Evolutionary conservation across 2,797 vertebrate genomes (phyloP), one percentile per base, ranked within the genome.

Genomic region (Craterocephalus amniculus): DNA sequence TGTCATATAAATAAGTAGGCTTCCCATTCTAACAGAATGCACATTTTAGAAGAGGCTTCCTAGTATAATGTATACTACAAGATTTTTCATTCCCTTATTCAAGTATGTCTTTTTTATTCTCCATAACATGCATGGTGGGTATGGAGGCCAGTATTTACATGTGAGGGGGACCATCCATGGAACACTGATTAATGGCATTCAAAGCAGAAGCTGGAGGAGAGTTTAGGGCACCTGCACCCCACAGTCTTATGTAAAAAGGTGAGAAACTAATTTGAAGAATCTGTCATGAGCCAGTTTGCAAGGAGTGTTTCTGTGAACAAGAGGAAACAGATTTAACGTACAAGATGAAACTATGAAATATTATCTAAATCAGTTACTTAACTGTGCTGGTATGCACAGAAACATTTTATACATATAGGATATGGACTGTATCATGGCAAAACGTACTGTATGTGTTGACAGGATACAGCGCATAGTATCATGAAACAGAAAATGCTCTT

Each of bases 141-240:
- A 68, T 43, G 52, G 40, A 73, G 56, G 71, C 29, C 4, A 29
- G 40, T 40, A 51, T 2, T 6, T 73, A 61, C 66, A 67, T 62
- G 67, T 8, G 58, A 81, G 36, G 10, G 2, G 58, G 51, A 61
- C 68, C 78, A 75, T 70, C 78, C 73, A 64, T 31, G 70, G 59
- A 63, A 72, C 56, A 40, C 45, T n/a, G 79, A 87, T 83, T 72
- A 81, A 88, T 76, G 58, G 63, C 32, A 45, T 45, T 45, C 16
- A 1, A 27, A 38, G 43, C 52, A 40, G 63, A 40, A 43, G 26
- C 61, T 29, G 48, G 32, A 26, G 48, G 35, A 43, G 36, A 16
- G 58, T 10, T 29, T 2, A 29, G 22, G 18, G 7, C 58, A 38
- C 57, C 26, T 77, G 14, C 63, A 26, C 58, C 36, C 45, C 62